Conservation (phyloP, 2,888 invertebrate species). For the Pemphredon lugubris region DNA sequence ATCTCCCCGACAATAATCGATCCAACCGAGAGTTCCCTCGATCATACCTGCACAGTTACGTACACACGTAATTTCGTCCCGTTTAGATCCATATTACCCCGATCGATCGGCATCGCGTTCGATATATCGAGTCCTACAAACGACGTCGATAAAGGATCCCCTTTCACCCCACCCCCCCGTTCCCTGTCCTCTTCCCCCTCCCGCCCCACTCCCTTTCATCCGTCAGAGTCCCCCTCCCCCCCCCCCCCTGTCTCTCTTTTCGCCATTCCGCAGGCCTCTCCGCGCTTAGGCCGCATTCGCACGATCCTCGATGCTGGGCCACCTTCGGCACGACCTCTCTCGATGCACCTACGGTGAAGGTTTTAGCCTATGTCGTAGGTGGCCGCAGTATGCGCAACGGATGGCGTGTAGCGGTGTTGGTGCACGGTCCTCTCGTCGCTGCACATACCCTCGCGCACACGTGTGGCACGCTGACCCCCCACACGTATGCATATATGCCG, state of each 20-base stretch:
- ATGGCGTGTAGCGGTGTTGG: conserved; percentile 19
- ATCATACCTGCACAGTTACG: too few species aligned
- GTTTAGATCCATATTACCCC: conserved; percentile 30
- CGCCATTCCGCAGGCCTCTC: conserved; percentile 54
- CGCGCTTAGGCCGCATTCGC: conserved; percentile 72
- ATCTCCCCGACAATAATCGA: too few species aligned
- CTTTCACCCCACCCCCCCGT: conserved; percentile 10
- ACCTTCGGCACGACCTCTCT: conserved; percentile 79
- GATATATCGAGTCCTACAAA: conserved; percentile 66
- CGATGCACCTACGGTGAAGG: conserved; percentile 66
- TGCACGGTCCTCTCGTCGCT: conserved; percentile 22
- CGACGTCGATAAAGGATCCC: conserved; percentile 63
- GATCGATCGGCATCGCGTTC: conserved; percentile 61
- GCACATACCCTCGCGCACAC: too few species aligned
- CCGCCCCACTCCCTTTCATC: conserved; percentile 36
- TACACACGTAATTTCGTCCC: too few species aligned
- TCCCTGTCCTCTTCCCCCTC: conserved; percentile 44
- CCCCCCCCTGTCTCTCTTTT: conserved; percentile 17
- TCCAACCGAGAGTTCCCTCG: too few species aligned
- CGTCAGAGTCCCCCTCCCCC: conserved; percentile 18
- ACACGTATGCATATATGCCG: conserved; percentile 38
- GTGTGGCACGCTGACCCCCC: background rate
- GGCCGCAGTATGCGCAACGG: conserved; percentile 37
- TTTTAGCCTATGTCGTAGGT: conserved; percentile 65
- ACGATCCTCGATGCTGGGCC: conserved; percentile 78